phyloP scores from a whole-genome alignment of 2,888 invertebrate species.

The Stenchaetothrips biformis region DNA sequence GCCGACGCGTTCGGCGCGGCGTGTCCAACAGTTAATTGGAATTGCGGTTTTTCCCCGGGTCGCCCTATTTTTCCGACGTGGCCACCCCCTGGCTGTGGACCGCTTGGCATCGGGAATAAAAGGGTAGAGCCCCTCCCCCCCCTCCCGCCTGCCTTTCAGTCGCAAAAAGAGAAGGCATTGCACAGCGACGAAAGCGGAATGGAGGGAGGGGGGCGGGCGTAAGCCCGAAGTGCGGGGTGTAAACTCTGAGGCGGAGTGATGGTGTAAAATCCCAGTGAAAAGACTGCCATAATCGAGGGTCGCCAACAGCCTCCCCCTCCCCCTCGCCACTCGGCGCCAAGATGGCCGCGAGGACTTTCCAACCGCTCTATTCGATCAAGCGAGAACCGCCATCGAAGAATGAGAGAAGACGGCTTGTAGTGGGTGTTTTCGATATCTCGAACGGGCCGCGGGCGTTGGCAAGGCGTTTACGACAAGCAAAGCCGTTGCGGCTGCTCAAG shows the following conservation, averaged over 20 bases:
- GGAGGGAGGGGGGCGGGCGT: not conserved
- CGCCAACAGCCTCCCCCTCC: no score
- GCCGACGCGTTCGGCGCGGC: not conserved
- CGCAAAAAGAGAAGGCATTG: not conserved
- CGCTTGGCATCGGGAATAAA: not conserved
- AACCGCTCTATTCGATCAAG: no score
- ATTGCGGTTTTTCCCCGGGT: slow-evolving; percentile 1
- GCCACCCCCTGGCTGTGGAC: not conserved
- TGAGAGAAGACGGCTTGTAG: no score
- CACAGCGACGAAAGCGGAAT: not conserved
- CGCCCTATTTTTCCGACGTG: slow-evolving; percentile 3
- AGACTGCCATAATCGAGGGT: not conserved
- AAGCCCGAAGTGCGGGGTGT: not conserved
- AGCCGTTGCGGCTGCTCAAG: no score
- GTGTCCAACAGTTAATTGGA: slow-evolving; percentile 23
- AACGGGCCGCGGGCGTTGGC: no score
- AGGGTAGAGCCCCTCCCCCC: not conserved
- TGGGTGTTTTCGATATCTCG: no score
- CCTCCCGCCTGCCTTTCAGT: not conserved
- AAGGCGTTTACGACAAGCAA: no score
- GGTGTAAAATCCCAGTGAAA: not conserved
- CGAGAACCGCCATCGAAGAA: no score
- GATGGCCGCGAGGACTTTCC: no score
- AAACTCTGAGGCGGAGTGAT: not conserved
- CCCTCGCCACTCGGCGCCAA: no score